Base-by-base conservation (phyloP, 2,113 vertebrate species). In the Varanus salvator region DNA sequence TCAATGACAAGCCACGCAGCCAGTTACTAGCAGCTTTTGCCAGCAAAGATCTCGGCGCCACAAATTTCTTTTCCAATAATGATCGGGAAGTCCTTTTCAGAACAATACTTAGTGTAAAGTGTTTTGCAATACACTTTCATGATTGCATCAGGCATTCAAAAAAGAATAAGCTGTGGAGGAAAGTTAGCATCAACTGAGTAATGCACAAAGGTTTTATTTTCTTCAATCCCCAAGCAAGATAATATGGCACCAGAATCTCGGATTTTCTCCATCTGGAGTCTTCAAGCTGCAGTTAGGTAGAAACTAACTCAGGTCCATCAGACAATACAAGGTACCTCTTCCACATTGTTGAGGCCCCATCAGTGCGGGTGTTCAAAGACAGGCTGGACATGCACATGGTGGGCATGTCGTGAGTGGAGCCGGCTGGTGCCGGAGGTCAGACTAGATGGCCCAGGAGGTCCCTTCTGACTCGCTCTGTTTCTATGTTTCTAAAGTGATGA, bases 271-370 rank as follows among this genome's bases (percentile, higher is more conserved):
- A 11, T 54, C 6, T 57, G 38, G 15, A 86, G 38, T 60, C 11
- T 76, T 75, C 12, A 60, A 27, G 1, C 44, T 12, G 17, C 27
- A 75, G 38, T 60, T 86, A 71, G 12, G 66, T 34, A 23, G 38
- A 68, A 48, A 74, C 69, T 19, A 31, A 52, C 12, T 6, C 31
- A 74, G 38, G 54, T 57, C 12, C 31, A 34, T 57, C 76, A 0
- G 0, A 3, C n/a, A 23, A 88, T 86, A 83, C 29, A 34, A 0
- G 66, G 54, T 0, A 7, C 38, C 21, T 25, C 0, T 88, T 91
- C 91, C 74, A 60, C 8, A 25, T 19, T 17, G n/a, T n/a, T n/a
- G n/a, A n/a, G n/a, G n/a, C n/a, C n/a, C n/a, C n/a, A n/a, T n/a
- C n/a, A n/a, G n/a, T n/a, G n/a, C n/a, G n/a, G n/a, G n/a, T n/a